A percentile compares a stretch with the other conserved stretches of the same genome.
Conservation (phyloP, 2,797 vertebrate genomes). For the Pyrocephalus nanus region DNA sequence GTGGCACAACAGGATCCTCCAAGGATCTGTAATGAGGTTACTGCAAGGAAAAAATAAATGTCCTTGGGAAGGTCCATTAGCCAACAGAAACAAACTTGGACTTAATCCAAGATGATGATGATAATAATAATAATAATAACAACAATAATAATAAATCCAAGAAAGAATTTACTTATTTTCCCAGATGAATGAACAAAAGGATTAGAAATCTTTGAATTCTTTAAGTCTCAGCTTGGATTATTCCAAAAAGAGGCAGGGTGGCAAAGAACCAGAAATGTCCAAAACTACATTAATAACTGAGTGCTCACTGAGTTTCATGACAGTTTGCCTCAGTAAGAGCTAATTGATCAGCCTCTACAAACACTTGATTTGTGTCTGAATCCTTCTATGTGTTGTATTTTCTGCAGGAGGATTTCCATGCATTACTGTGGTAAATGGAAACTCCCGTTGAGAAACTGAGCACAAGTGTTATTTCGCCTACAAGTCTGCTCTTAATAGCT, state of each 20-base stretch:
- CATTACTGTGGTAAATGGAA: not conserved
- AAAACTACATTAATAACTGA: not conserved
- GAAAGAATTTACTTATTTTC: not conserved
- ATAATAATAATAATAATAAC: no score
- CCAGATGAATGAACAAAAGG: not conserved
- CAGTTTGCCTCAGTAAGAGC: not conserved
- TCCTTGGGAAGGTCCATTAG: not conserved
- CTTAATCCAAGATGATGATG: not conserved
- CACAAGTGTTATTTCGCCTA: not conserved
- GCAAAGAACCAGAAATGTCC: not conserved
- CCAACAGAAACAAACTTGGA: not conserved
- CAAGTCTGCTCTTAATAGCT: not conserved
- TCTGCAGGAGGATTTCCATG: not conserved
- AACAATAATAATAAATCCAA: not conserved
- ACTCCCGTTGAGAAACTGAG: not conserved
- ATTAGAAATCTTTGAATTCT: rapidly evolving
- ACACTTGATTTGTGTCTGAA: not conserved
- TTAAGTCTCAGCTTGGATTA: not conserved
- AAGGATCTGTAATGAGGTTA: not conserved
- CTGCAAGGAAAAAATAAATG: not conserved
- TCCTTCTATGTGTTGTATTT: not conserved
- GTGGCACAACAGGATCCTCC: not conserved
- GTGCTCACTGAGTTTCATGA: not conserved
- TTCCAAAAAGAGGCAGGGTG: not conserved
- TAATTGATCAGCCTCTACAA: not conserved